A percentile compares a stretch with the other conserved stretches of the same genome.
Conservation (phyloP, 2,888 invertebrate genomes). For the Napeogenes sylphis region DNA sequence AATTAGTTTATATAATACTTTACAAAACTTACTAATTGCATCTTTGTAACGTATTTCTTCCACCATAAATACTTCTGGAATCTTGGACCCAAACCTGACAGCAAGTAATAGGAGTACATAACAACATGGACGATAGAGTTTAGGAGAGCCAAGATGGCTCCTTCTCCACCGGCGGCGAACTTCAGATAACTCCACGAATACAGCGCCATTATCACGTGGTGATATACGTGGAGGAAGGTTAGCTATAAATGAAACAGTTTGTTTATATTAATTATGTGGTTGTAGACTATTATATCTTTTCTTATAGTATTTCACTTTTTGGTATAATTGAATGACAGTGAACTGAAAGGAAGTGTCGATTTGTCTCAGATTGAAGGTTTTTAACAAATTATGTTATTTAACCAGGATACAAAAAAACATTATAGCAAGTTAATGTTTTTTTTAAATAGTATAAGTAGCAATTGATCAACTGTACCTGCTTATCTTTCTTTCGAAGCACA, state of each 20-base stretch:
- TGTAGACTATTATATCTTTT: too few species aligned
- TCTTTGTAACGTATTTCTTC: slow-evolving; percentile 90
- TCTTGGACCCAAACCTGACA: slow-evolving; percentile 86
- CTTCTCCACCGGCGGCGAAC: slow-evolving; percentile 88
- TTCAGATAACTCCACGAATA: slow-evolving; percentile 89
- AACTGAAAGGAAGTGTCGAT: too few species aligned
- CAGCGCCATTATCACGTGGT: slow-evolving; percentile 88
- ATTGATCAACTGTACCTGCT: slow-evolving; percentile 59
- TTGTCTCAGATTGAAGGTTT: too few species aligned
- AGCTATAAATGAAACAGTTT: slow-evolving; percentile 79
- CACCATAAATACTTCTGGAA: slow-evolving; percentile 90
- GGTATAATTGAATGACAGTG: too few species aligned
- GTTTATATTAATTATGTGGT: too few species aligned
- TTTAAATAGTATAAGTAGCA: not conserved
- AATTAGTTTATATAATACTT: slow-evolving; percentile 1
- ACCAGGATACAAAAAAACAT: too few species aligned
- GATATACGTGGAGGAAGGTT: slow-evolving; percentile 93
- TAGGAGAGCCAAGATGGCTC: slow-evolving; percentile 83
- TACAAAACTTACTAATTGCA: slow-evolving; percentile 82
- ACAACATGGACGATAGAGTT: slow-evolving; percentile 88
- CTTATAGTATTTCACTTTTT: too few species aligned
- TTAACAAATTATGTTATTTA: too few species aligned
- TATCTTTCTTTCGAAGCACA: slow-evolving; percentile 85
- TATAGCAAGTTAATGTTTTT: not conserved
- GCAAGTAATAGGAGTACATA: slow-evolving; percentile 89